Conservation (phyloP, 2,888 invertebrate species). For the Hydrotaea cyrtoneurina region DNA sequence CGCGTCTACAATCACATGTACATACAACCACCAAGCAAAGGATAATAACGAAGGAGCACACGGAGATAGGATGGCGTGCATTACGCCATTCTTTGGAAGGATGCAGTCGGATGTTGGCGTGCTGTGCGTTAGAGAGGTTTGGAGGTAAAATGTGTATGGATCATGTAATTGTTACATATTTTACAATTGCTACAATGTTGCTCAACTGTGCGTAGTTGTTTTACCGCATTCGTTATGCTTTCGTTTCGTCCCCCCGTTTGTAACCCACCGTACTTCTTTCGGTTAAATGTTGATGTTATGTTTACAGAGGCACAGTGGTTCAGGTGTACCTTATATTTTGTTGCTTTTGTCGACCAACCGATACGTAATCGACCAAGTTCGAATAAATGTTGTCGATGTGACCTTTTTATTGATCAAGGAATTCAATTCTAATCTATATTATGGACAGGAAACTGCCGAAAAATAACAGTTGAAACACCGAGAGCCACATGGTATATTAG, state of each 20-base stretch:
- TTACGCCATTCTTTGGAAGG: background rate
- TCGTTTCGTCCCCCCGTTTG: background rate
- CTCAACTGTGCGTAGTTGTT: constrained; percentile 50
- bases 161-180: constrained; percentile 56
- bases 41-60: constrained; percentile 4
- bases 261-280: background rate
- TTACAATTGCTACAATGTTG: constrained; percentile 57
- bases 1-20: background rate
- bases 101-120: background rate
- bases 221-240: background rate
- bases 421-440: too few relatives aligned
- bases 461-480: too few relatives aligned
- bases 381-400: too few relatives aligned
- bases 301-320: background rate
- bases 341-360: too few relatives aligned
- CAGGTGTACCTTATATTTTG: too few relatives aligned
- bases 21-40: background rate
- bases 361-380: too few relatives aligned
- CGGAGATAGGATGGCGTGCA: background rate
- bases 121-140: background rate
- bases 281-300: background rate
- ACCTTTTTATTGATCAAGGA: too few relatives aligned
- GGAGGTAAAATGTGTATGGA: constrained; percentile 30
- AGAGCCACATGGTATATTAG: too few relatives aligned
- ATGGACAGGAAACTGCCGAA: too few relatives aligned